A percentile compares a stretch with the other conserved stretches of the same genome.
Conservation (phyloP, 2,888 invertebrate species). For the Gymnosoma rotundatum region DNA sequence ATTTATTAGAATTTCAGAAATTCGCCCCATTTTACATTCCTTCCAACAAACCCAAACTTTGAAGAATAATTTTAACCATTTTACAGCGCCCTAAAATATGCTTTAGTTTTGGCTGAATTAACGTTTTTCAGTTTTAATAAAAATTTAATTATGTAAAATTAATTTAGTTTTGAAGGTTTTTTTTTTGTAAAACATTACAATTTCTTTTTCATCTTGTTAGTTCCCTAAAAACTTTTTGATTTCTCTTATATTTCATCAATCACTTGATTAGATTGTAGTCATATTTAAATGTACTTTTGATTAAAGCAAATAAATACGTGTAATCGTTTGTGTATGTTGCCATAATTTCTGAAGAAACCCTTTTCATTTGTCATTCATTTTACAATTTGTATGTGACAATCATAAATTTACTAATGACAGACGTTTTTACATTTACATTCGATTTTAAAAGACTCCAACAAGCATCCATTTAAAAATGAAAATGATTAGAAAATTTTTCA, state of each 20-base stretch:
- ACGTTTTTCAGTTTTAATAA: too few relatives aligned
- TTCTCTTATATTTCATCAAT: background rate
- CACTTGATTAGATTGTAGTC: constrained; percentile 42
- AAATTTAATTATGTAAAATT: too few relatives aligned
- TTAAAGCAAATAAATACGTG: background rate
- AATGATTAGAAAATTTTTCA: constrained; percentile 54
- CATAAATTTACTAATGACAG: constrained; percentile 78
- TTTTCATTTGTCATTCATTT: constrained; percentile 77
- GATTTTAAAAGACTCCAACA: constrained; percentile 71
- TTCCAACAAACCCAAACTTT: too few relatives aligned
- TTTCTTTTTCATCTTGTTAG: background rate
- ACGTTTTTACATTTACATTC: constrained; percentile 77
- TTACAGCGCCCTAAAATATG: too few relatives aligned
- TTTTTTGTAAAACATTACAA: background rate
- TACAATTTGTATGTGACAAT: constrained; percentile 67
- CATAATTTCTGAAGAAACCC: constrained; percentile 66
- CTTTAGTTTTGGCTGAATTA: too few relatives aligned
- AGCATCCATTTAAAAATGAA: constrained; percentile 24
- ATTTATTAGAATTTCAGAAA: too few relatives aligned
- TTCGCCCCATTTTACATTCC: too few relatives aligned
- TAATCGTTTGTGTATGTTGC: background rate
- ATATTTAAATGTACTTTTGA: too few relatives aligned
- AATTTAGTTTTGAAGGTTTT: background rate
- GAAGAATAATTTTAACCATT: too few relatives aligned
- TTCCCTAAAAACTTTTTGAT: background rate